Conservation (phyloP, 2,113 vertebrate genomes). For the Vanacampus margaritifer region DNA sequence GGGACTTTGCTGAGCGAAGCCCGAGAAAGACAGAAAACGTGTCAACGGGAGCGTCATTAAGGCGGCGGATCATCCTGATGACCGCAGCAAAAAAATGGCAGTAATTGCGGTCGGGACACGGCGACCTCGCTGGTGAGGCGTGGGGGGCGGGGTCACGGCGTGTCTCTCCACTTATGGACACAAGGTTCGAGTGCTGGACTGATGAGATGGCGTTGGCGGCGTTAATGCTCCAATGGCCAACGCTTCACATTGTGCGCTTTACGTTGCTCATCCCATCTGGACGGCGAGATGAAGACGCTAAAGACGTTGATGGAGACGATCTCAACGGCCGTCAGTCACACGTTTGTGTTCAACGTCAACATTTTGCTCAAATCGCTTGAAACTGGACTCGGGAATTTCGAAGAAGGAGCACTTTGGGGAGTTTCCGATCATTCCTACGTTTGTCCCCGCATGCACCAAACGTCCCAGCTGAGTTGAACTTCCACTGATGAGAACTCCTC, state of each 20-base stretch:
- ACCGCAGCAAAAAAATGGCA: conserved; percentile 62
- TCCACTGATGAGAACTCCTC: no score
- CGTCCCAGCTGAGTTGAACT: no score
- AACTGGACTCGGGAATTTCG: neutral
- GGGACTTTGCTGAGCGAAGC: conserved; percentile 48
- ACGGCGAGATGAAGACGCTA: neutral
- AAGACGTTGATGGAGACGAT: neutral
- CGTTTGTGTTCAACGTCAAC: neutral
- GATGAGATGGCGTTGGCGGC: conserved; percentile 6
- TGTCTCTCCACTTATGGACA: conserved; percentile 43
- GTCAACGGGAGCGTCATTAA: conserved; percentile 58
- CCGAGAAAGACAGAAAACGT: conserved; percentile 12
- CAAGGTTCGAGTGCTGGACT: conserved; percentile 25
- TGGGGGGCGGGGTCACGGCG: conserved; percentile 48
- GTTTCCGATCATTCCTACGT: neutral
- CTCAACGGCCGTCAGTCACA: neutral
- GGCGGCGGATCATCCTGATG: conserved; percentile 59
- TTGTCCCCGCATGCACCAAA: neutral
- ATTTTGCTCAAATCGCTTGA: neutral
- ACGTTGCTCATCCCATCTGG: neutral
- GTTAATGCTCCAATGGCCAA: conserved; percentile 4
- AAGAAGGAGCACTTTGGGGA: no score
- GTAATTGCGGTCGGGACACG: conserved; percentile 68
- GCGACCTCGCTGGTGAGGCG: conserved; percentile 56
- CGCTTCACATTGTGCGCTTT: neutral